Percentiles rank a stretch among this genome's conserved stretches.
Conservation (phyloP, 92 coral and sea anemone genomes). For the Porites divaricata region DNA sequence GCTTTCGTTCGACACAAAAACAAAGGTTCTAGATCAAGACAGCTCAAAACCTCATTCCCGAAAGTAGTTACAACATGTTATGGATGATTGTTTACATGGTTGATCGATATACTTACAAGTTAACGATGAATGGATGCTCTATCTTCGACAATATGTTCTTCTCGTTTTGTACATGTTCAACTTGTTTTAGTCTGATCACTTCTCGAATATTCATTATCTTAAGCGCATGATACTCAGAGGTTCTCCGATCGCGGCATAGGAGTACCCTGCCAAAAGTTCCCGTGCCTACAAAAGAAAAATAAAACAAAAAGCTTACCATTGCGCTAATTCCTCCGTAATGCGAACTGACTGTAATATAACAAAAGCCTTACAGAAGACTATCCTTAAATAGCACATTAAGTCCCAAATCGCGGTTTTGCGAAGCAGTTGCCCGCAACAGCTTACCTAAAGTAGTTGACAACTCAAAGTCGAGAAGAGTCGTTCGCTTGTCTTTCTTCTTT, state of each 20-base stretch:
- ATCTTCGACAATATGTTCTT: slow-evolving; percentile 88
- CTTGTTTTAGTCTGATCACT: slow-evolving; percentile 97
- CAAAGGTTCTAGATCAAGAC: neutral
- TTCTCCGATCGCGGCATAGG: slow-evolving; percentile 78
- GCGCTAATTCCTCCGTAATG: slow-evolving; percentile 18
- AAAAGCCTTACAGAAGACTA: slow-evolving; percentile 28
- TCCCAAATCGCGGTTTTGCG: slow-evolving; percentile 2
- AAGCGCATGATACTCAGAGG: slow-evolving; percentile 89
- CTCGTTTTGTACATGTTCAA: slow-evolving; percentile 99
- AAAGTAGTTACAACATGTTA: slow-evolving; percentile 17
- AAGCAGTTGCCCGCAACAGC: neutral
- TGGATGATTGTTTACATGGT: slow-evolving; percentile 35
- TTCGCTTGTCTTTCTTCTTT: slow-evolving; percentile 82
- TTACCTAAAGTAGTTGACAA: slow-evolving; percentile 94
- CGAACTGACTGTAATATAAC: slow-evolving; percentile 13
- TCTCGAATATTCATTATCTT: slow-evolving; percentile 98
- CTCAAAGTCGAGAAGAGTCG: slow-evolving; percentile 88
- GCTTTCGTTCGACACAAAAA: neutral
- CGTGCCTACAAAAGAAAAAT: slow-evolving; percentile 72
- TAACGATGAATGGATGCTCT: slow-evolving; percentile 97
- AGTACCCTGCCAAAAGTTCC: slow-evolving; percentile 98
- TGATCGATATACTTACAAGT: slow-evolving; percentile 83
- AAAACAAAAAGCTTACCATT: neutral
- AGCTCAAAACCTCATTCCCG: slow-evolving; percentile 11
- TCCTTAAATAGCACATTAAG: slow-evolving; percentile 46